A percentile compares a stretch with the other conserved stretches of the same genome.
phyloP scores from a whole-genome alignment of 2,113 vertebrate species.

The Cottus gobio region DNA sequence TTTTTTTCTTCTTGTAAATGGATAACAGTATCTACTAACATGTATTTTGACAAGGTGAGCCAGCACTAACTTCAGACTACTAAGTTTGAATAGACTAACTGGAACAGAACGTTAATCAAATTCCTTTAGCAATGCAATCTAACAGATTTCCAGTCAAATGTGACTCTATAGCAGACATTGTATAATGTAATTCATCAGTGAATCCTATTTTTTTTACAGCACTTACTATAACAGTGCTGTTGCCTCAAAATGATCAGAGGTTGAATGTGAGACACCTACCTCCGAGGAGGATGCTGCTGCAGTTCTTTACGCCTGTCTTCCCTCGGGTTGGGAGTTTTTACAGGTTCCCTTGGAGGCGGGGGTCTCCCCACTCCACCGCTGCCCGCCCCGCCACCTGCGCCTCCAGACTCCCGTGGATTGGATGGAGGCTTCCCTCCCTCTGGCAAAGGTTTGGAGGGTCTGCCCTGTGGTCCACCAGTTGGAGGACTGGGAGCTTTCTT shows the following conservation, averaged over 20 bases:
- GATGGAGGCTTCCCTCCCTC: conserved; percentile 86
- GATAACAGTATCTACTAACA: neutral
- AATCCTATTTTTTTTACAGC: neutral
- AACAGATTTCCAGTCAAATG: neutral
- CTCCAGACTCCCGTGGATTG: conserved; percentile 69
- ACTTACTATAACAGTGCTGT: neutral
- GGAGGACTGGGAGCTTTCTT: conserved; percentile 89
- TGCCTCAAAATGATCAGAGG: neutral
- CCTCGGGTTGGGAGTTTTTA: conserved; percentile 86
- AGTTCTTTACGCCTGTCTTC: conserved; percentile 92
- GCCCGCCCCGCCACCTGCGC: neutral
- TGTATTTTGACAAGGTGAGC: neutral
- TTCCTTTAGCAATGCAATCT: neutral
- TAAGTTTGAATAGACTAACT: neutral
- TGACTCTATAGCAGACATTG: neutral
- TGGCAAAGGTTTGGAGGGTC: conserved; percentile 76
- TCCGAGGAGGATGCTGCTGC: conserved; percentile 87
- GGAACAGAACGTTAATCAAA: neutral
- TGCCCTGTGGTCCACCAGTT: conserved; percentile 71
- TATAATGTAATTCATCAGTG: neutral
- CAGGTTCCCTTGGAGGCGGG: conserved; percentile 57
- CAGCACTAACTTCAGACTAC: neutral
- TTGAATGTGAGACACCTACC: conserved; percentile 77
- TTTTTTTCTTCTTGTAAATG: too few relatives aligned
- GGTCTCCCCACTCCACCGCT: conserved; percentile 67